These are phyloP conservation scores for Odontamblyopus rebecca DNA, from an alignment of 2,797 vertebrate species.

Conservation along the genomic window DNA sequence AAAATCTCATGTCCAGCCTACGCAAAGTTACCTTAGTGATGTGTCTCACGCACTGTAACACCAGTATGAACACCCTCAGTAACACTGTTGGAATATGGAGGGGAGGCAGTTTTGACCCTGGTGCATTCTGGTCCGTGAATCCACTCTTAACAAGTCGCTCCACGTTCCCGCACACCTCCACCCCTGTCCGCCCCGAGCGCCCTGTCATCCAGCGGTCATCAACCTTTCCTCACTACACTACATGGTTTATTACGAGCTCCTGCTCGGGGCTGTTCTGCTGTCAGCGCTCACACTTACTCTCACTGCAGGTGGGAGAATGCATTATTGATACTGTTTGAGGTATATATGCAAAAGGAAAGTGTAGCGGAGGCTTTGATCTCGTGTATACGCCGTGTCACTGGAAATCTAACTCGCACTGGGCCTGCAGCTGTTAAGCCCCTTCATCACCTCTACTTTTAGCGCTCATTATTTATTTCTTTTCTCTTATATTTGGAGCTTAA, in stretches of 20 bases:
- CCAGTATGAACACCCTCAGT: neutral
- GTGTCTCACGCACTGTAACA: neutral
- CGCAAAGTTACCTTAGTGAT: neutral
- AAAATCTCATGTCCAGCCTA: neutral
- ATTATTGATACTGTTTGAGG: slow-evolving; percentile 73
- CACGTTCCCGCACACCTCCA: slow-evolving; percentile 36
- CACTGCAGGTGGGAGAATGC: slow-evolving; percentile 54
- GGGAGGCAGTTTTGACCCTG: neutral
- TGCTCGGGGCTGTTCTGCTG: slow-evolving; percentile 44
- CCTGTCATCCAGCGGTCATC: slow-evolving; percentile 51
- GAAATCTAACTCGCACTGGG: slow-evolving; percentile 57
- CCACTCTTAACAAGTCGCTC: slow-evolving; percentile 25
- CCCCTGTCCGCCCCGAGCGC: slow-evolving; percentile 36
- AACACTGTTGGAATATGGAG: neutral
- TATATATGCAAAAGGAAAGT: slow-evolving; percentile 57
- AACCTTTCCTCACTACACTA: slow-evolving; percentile 36
- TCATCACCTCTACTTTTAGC: slow-evolving; percentile 67
- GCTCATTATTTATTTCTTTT: slow-evolving; percentile 27
- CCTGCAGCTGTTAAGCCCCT: slow-evolving; percentile 45
- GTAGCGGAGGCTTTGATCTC: slow-evolving; percentile 66
- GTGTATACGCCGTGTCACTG: slow-evolving; percentile 45
- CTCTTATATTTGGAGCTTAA: slow-evolving; percentile 38
- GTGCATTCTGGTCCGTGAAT: slow-evolving; percentile 16
- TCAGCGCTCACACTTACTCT: slow-evolving; percentile 9
- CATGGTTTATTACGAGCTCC: slow-evolving; percentile 50